Evolutionary conservation across 2,888 invertebrate genomes (phyloP).

Genomic region (Diarsia dahlii): DNA sequence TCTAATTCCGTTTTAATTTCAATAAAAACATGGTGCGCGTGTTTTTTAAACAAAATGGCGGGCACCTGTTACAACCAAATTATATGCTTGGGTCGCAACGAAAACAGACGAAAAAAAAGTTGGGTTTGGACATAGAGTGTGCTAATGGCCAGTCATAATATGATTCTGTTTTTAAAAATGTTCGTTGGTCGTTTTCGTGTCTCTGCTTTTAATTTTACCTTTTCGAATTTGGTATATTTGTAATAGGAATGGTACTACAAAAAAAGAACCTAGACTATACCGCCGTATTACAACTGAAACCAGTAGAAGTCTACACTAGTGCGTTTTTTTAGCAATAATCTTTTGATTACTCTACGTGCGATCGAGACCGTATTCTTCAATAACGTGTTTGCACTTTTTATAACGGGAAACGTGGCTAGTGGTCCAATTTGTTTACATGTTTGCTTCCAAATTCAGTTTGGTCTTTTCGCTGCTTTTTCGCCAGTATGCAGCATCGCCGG

Average conservation of each 20-base stretch:
- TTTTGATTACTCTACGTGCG: constrained; percentile 15
- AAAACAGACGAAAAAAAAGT: constrained; percentile 61
- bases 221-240: too few species aligned
- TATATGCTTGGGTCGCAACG: constrained; percentile 66
- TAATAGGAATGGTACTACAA: too few species aligned
- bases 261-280: background rate
- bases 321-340: background rate
- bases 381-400: constrained; percentile 51
- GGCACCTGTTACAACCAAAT: constrained; percentile 81
- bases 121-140: constrained; percentile 55
- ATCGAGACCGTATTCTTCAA: constrained; percentile 15
- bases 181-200: constrained; percentile 11
- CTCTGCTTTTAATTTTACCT: constrained; percentile 1
- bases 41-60: constrained; percentile 69
- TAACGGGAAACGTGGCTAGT: constrained; percentile 46
- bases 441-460: constrained; percentile 83
- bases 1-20: constrained; percentile 85
- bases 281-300: background rate
- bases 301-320: background rate
- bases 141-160: constrained; percentile 54
- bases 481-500: constrained; percentile 81
- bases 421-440: constrained; percentile 68
- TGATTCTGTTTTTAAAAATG: constrained; percentile 56
- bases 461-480: constrained; percentile 83
- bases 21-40: constrained; percentile 73